These are phyloP conservation scores for Spatulosminthurus flaviceps DNA, from an alignment of 2,888 invertebrate species.

Conservation along the genomic window DNA sequence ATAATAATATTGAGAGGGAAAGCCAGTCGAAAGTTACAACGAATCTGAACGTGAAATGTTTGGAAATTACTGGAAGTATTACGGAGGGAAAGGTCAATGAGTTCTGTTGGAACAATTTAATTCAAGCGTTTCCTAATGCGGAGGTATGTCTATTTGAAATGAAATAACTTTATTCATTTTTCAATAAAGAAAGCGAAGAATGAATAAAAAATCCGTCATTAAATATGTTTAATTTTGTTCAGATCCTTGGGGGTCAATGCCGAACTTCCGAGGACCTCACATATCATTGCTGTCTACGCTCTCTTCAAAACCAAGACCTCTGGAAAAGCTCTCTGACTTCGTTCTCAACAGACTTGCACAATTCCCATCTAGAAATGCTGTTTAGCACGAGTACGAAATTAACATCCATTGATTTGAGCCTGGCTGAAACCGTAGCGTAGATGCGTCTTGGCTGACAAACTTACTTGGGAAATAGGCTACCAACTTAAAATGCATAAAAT, in stretches of 20 bases:
- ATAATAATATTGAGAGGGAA: constrained; percentile 15
- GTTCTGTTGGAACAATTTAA: constrained; percentile 19
- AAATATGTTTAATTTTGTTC: constrained; percentile 15
- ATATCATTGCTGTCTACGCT: constrained; percentile 47
- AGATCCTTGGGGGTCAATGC: constrained; percentile 53
- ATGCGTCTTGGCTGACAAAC: constrained; percentile 30
- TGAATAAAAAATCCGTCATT: neutral
- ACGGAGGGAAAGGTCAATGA: neutral
- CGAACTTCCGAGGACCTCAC: constrained; percentile 50
- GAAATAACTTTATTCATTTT: neutral
- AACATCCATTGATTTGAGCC: constrained; percentile 52
- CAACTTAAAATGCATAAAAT: constrained; percentile 49
- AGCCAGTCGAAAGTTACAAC: neutral
- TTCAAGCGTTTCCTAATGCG: constrained; percentile 26
- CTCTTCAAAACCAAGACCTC: constrained; percentile 25
- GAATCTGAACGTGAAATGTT: constrained; percentile 2
- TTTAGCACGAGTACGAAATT: neutral
- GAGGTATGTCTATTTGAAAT: constrained; percentile 5
- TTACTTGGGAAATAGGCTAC: constrained; percentile 39
- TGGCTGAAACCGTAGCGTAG: constrained; percentile 43
- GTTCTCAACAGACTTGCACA: constrained; percentile 55
- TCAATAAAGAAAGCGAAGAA: neutral
- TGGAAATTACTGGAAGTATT: constrained; percentile 34
- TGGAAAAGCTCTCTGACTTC: constrained; percentile 49
- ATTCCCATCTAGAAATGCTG: constrained; percentile 53